Conservation (phyloP, 2,113 vertebrate genomes). For the Lipophrys pholis region DNA sequence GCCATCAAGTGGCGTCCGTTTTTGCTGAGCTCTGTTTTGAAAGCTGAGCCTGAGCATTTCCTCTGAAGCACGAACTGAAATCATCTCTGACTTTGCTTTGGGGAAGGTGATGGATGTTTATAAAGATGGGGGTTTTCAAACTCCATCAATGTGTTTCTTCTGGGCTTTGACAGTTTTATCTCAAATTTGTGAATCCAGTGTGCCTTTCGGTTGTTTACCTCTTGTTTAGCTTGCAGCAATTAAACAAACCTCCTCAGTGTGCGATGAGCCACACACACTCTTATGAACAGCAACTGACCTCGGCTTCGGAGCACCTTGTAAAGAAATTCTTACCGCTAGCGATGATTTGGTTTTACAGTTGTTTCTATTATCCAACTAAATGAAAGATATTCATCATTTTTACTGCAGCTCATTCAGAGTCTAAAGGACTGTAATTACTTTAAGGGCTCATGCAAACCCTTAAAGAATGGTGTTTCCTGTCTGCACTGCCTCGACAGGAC, state of each 20-base stretch:
- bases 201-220: slow-evolving; percentile 10
- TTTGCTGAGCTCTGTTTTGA: slow-evolving; percentile 59
- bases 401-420: slow-evolving; percentile 51
- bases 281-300: slow-evolving; percentile 71
- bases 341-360: slow-evolving; percentile 63
- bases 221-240: slow-evolving; percentile 67
- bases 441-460: slow-evolving; percentile 22
- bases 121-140: slow-evolving; percentile 21
- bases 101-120: slow-evolving; percentile 12
- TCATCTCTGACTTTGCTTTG: slow-evolving; percentile 41
- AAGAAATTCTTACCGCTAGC: slow-evolving; percentile 55
- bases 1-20: slow-evolving; percentile 48
- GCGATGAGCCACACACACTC: slow-evolving; percentile 62
- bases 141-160: neutral
- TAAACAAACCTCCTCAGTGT: slow-evolving; percentile 71
- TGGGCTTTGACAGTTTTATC: no score
- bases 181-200: no score
- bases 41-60: slow-evolving; percentile 60
- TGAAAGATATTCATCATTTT: slow-evolving; percentile 73
- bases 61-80: slow-evolving; percentile 48
- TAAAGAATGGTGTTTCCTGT: slow-evolving; percentile 14
- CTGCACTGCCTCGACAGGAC: neutral
- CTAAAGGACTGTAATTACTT: slow-evolving; percentile 32
- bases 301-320: slow-evolving; percentile 57
- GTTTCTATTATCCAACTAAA: slow-evolving; percentile 64